A percentile compares a stretch with the other conserved stretches of the same genome.
Conservation (phyloP, 2,797 vertebrate genomes). For the Erithacus rubecula region DNA sequence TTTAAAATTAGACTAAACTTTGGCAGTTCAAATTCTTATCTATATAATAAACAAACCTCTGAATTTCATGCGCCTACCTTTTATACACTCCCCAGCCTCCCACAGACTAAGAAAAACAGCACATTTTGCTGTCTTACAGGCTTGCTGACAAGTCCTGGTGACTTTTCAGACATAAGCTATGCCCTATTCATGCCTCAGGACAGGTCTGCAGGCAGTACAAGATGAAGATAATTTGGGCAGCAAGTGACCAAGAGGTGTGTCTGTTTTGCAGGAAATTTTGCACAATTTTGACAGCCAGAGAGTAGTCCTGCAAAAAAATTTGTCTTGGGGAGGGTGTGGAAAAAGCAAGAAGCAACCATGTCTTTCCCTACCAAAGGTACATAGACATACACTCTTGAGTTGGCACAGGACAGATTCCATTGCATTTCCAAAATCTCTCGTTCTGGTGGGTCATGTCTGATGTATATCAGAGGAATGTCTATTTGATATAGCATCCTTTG, state of each 20-base stretch:
- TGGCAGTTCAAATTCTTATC: not conserved
- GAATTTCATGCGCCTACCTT: not conserved
- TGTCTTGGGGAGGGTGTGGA: not conserved
- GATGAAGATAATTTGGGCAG: not conserved
- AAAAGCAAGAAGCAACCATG: not conserved
- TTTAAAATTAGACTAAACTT: conserved; percentile 47
- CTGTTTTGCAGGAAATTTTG: not conserved
- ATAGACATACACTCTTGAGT: not conserved
- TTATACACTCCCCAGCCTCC: not conserved
- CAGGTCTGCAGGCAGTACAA: not conserved
- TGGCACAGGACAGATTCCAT: not conserved
- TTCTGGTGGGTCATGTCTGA: not conserved
- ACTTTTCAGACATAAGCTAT: not conserved
- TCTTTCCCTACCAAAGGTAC: not conserved
- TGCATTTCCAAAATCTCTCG: not conserved
- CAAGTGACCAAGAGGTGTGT: not conserved
- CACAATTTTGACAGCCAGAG: not conserved
- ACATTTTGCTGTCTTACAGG: not conserved
- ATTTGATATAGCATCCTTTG: not conserved
- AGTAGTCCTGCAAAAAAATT: not conserved
- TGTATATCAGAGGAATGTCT: not conserved
- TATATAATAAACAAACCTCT: conserved; percentile 12
- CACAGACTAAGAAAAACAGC: not conserved
- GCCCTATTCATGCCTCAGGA: not conserved
- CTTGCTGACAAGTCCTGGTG: not conserved